Conservation (phyloP, 2,797 vertebrate species). For the Sciaenops ocellatus region DNA sequence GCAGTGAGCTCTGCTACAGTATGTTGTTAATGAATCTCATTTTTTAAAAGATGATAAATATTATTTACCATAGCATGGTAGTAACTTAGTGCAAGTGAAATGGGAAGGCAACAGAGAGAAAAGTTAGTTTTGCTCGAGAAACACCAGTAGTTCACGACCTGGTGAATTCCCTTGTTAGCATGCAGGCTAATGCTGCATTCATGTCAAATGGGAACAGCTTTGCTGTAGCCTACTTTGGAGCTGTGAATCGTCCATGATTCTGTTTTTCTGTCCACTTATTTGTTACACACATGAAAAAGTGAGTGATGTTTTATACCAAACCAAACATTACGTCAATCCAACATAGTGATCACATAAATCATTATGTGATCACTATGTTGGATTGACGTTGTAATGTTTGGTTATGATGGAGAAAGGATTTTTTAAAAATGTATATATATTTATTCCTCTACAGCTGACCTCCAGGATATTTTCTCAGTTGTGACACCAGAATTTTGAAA, state of each 20-base stretch:
- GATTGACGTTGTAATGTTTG: too few species aligned
- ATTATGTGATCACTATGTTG: too few species aligned
- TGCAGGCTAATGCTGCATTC: constrained; percentile 65
- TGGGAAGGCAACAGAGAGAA: constrained; percentile 48
- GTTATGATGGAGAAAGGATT: too few species aligned
- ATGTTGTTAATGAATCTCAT: constrained; percentile 51
- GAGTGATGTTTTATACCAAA: constrained; percentile 8
- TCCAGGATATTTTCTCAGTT: background rate
- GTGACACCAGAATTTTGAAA: background rate
- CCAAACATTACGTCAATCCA: constrained; percentile 28
- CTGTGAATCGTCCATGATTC: background rate
- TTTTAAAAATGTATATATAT: too few species aligned
- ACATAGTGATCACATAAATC: constrained; percentile 6
- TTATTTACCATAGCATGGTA: constrained; percentile 77
- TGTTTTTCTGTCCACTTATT: constrained; percentile 12
- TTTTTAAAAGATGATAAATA: constrained; percentile 37
- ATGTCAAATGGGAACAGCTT: constrained; percentile 33
- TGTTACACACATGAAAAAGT: background rate
- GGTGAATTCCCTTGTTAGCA: constrained; percentile 46
- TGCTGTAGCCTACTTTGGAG: background rate
- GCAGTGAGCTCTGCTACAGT: constrained; percentile 49
- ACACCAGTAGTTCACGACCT: constrained; percentile 26
- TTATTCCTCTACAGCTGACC: constrained; percentile 1
- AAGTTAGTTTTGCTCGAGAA: constrained; percentile 62
- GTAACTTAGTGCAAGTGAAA: constrained; percentile 68